phyloP scores from a whole-genome alignment of 2,888 invertebrate genomes.

The Meganola albula region DNA sequence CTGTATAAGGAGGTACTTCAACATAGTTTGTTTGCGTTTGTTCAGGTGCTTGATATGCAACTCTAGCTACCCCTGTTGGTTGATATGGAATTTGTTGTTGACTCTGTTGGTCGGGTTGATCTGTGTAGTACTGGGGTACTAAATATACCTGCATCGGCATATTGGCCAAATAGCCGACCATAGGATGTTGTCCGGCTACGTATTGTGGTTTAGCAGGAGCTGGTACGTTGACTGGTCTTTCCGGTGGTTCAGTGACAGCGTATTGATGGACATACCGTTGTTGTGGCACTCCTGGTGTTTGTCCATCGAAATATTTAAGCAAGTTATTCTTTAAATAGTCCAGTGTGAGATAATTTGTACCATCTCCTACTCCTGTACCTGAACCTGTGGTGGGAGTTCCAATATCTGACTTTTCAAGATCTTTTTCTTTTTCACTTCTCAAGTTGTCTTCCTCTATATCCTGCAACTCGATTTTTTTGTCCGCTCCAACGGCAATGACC shows the following conservation, averaged over 20 bases:
- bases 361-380: conserved; percentile 24
- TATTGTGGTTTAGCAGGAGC: conserved; percentile 35
- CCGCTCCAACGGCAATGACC: conserved; percentile 54
- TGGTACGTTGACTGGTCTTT: conserved; percentile 31
- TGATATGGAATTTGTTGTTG: conserved; percentile 26
- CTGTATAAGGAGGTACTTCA: conserved; percentile 49
- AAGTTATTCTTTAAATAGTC: conserved; percentile 56
- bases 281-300: conserved; percentile 39
- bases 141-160: conserved; percentile 69
- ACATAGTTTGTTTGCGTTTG: conserved; percentile 52
- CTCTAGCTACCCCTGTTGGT: conserved; percentile 27
- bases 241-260: conserved; percentile 61
- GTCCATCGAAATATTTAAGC: conserved; percentile 47
- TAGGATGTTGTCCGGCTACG: conserved; percentile 47
- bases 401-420: conserved; percentile 43
- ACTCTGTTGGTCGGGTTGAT: conserved; percentile 34
- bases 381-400: conserved; percentile 36
- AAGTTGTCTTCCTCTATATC: conserved; percentile 86
- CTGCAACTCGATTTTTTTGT: conserved; percentile 83
- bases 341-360: conserved; percentile 36
- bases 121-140: conserved; percentile 63
- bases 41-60: conserved; percentile 39
- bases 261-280: conserved; percentile 63
- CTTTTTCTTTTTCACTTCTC: conserved; percentile 73
- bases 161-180: conserved; percentile 65